Evolutionary conservation across 2,113 vertebrate species (phyloP).

Genomic region (Eclectus roratus): DNA sequence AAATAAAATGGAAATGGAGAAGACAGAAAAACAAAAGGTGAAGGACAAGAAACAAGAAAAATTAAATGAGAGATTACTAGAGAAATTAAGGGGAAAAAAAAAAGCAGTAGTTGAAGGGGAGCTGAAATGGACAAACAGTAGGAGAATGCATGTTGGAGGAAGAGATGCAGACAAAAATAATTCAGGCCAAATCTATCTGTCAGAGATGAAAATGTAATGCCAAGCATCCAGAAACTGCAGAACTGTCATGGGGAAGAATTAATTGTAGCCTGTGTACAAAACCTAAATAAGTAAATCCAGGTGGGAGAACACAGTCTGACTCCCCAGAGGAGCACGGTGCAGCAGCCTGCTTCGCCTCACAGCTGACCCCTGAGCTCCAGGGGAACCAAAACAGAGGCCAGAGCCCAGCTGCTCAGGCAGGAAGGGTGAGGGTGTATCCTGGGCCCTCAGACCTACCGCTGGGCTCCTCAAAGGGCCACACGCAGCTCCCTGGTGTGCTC

Average conservation of each 20-base stretch:
- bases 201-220: not conserved
- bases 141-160: not conserved
- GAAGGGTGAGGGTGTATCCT: accelerated
- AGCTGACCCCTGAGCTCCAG: not conserved
- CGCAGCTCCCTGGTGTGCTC: not conserved
- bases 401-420: not conserved
- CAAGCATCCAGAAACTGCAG: not conserved
- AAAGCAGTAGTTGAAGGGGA: not conserved
- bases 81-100: not conserved
- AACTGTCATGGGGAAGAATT: not conserved
- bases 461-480: not conserved
- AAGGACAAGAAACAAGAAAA: not conserved
- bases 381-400: not conserved
- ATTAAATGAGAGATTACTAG: not conserved
- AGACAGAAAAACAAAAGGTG: not conserved
- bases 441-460: not conserved
- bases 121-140: not conserved
- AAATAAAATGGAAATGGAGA: not conserved
- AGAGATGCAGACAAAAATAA: not conserved
- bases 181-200: not conserved
- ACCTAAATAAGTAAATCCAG: not conserved
- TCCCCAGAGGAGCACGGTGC: not conserved
- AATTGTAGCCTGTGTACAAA: not conserved
- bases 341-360: not conserved
- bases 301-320: not conserved